These are phyloP conservation scores for Oryzias javanicus DNA, from an alignment of 2,113 vertebrate species.

Conservation along the genomic window DNA sequence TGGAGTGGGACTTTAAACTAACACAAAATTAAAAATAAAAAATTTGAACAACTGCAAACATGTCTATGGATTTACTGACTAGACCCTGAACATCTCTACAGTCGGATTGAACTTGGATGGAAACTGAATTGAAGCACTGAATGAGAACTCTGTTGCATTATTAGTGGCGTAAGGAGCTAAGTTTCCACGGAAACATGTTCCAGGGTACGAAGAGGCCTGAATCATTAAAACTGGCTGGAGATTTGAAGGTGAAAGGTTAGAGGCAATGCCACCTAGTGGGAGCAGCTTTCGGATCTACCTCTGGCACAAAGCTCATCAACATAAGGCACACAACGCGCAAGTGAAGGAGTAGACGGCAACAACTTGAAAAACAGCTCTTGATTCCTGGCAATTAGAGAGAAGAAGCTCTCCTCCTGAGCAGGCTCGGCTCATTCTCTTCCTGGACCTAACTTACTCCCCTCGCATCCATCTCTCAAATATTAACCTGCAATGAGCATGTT, in stretches of 20 bases:
- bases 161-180: slow-evolving; percentile 29
- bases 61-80: slow-evolving; percentile 33
- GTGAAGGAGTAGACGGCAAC: not conserved
- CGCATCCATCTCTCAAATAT: slow-evolving; percentile 32
- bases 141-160: slow-evolving; percentile 58
- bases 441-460: slow-evolving; percentile 21
- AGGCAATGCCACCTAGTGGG: slow-evolving; percentile 34
- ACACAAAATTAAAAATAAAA: slow-evolving; percentile 47
- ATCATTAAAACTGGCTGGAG: slow-evolving; percentile 72
- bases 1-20: slow-evolving; percentile 7
- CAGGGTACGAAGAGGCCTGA: slow-evolving; percentile 53
- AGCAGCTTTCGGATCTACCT: slow-evolving; percentile 57
- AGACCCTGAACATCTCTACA: slow-evolving; percentile 59
- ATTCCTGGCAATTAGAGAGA: slow-evolving; percentile 47
- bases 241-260: slow-evolving; percentile 69
- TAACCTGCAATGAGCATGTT: slow-evolving; percentile 37
- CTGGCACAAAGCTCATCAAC: slow-evolving; percentile 52
- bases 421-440: slow-evolving; percentile 9
- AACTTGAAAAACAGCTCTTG: slow-evolving; percentile 12
- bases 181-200: slow-evolving; percentile 71
- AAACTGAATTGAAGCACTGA: slow-evolving; percentile 67
- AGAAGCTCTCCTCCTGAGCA: slow-evolving; percentile 20
- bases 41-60: slow-evolving; percentile 28
- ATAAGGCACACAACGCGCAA: slow-evolving; percentile 15
- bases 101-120: slow-evolving; percentile 58